Percentiles rank a stretch among this genome's conserved stretches.
Conservation (phyloP, 1,140 invertebrate species). For the Centruroides vittatus region DNA sequence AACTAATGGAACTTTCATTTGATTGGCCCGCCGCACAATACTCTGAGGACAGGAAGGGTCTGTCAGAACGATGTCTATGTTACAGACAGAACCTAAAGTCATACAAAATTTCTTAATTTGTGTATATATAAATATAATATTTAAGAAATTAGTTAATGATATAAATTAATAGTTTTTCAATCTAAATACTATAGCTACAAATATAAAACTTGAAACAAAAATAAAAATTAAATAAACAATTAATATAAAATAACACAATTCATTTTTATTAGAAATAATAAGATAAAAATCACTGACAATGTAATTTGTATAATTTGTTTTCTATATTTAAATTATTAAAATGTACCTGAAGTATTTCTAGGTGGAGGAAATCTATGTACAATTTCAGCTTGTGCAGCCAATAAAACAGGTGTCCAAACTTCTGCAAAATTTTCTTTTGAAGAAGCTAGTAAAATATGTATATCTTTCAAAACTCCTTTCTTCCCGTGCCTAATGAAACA, state of each 20-base stretch:
- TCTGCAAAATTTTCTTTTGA: constrained; percentile 21
- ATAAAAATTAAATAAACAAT: too few species aligned
- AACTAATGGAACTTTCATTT: constrained; percentile 25
- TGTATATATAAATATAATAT: too few species aligned
- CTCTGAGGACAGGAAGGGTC: constrained; percentile 11
- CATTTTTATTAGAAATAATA: too few species aligned
- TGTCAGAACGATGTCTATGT: constrained; percentile 16
- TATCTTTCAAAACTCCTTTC: constrained; percentile 18
- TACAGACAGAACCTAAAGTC: not conserved
- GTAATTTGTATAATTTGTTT: too few species aligned
- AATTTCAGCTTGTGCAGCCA: constrained; percentile 18
- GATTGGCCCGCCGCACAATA: constrained; percentile 20
- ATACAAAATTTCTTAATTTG: too few species aligned
- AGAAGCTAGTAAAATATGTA: constrained; percentile 20
- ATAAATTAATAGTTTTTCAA: too few species aligned
- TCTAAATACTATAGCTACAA: too few species aligned
- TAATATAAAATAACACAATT: too few species aligned
- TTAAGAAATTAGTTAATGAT: too few species aligned
- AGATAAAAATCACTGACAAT: too few species aligned
- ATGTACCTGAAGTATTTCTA: constrained; percentile 6
- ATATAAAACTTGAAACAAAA: too few species aligned
- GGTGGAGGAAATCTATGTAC: constrained; percentile 10
- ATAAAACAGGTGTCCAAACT: constrained; percentile 26
- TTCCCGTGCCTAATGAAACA: constrained; percentile 11
- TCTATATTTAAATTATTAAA: too few species aligned